phyloP scores from a whole-genome alignment of 2,113 vertebrate species.

The Crocuta crocuta region DNA sequence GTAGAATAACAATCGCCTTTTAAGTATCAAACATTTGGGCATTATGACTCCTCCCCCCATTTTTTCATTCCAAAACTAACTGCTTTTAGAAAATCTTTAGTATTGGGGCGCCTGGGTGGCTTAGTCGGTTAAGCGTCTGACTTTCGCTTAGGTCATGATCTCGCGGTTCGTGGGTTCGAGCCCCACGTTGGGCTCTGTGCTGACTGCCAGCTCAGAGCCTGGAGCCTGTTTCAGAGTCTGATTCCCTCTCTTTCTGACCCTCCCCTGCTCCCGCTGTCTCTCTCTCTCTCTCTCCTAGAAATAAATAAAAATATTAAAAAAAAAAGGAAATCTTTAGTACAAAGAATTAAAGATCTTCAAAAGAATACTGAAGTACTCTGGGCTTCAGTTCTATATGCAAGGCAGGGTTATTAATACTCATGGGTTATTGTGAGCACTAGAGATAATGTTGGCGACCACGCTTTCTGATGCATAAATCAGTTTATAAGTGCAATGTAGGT shows the following conservation, averaged over 20 bases:
- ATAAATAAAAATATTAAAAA: too few species aligned
- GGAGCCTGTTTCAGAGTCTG: too few species aligned
- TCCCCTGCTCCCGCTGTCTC: too few species aligned
- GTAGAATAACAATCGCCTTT: not conserved
- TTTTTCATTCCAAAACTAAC: not conserved
- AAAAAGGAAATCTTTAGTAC: not conserved
- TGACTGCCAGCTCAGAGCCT: too few species aligned
- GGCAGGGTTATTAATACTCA: not conserved
- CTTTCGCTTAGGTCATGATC: too few species aligned
- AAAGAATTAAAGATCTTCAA: conserved; percentile 39
- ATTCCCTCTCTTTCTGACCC: too few species aligned
- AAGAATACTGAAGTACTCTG: not conserved
- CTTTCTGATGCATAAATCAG: not conserved
- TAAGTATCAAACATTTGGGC: conserved; percentile 3
- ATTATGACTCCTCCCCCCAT: fast-evolving
- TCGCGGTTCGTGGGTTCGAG: too few species aligned
- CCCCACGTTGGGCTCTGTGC: too few species aligned
- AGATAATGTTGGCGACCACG: not conserved
- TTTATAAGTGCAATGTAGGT: conserved; percentile 2
- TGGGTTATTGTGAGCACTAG: not conserved
- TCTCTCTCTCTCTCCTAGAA: too few species aligned
- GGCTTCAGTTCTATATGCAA: not conserved
- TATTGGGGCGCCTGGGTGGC: too few species aligned
- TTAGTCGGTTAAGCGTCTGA: too few species aligned
- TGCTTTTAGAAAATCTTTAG: not conserved